Base-by-base conservation (phyloP, 2,113 vertebrate species). In the Bubo scandiacus region DNA sequence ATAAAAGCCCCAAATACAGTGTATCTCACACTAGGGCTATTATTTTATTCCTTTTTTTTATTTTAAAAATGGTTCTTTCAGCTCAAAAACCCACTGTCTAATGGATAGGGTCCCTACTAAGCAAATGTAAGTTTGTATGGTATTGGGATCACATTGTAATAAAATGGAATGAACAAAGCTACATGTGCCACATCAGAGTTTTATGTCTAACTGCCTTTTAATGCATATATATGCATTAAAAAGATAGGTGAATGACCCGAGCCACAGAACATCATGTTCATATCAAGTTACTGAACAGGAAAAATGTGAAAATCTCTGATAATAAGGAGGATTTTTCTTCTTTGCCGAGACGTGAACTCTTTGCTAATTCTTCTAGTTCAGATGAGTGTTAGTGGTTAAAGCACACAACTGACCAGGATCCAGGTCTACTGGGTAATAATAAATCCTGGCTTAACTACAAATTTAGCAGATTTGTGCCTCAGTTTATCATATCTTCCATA, bases 1-100 rank as follows among this genome's bases (percentile, higher is more conserved):
- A 84, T 90, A 96, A 97, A 94, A 94, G 74, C 71, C 45, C 36
- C 68, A 59, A 75, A 91, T 51, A 75, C 22, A 66, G 10, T 20
- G 19, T 89, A 74, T 70, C 73, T 81, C 92, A 36, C 6, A 89
- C 23, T 26, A 72, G 21, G 26, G 34, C 42, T 81, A 63, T 66
- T 63, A 73, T 88, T 90, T 91, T 57, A 21, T 72, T 34, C 34
- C 43, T 43, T n/a, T 84, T 19, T 54, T 40, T 62, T 40, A 26
- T 71, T 42, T 62, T 27, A 6, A 51, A 82, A 81, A 74, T 26
- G 30, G 11, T 77, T 91, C 47, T 74, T 68, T 86, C 34, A 75
- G 29, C 34, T 93, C 55, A 62, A 86, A 90, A 47, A 1, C 5
- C 15, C 70, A 75, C 52, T 75, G 74, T 19, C 63, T 93, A 94